phyloP scores from a whole-genome alignment of 2,797 vertebrate species.

The Discoglossus pictus region DNA sequence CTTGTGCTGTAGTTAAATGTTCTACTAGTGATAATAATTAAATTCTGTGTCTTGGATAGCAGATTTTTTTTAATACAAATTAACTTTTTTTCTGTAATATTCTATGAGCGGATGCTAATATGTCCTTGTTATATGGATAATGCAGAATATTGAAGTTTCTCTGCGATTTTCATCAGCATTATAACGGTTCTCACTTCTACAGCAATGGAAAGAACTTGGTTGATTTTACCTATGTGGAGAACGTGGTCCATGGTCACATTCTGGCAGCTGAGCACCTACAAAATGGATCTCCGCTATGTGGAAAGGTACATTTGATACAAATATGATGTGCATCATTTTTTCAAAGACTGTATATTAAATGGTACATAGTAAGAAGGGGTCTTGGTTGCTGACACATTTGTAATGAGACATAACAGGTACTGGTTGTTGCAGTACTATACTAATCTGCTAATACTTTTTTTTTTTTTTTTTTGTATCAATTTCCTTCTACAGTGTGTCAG shows the following conservation, averaged over 20 bases:
- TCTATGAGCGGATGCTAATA: too few species aligned
- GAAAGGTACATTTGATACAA: conserved; percentile 75
- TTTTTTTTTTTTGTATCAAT: too few species aligned
- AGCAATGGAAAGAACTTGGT: conserved; percentile 92
- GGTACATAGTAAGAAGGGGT: conserved; percentile 10
- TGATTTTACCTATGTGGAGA: conserved; percentile 96
- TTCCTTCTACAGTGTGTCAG: too few species aligned
- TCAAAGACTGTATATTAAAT: neutral
- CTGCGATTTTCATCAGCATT: neutral
- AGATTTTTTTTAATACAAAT: neutral
- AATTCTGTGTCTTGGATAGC: neutral
- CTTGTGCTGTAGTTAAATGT: too few species aligned
- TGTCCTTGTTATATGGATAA: too few species aligned
- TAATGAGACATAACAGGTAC: too few species aligned
- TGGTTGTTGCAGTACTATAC: too few species aligned
- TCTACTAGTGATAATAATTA: too few species aligned
- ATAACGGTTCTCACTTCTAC: too few species aligned
- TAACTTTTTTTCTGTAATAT: conserved; percentile 5
- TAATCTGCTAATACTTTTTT: too few species aligned
- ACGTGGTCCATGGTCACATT: conserved; percentile 94
- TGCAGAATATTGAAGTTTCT: too few species aligned
- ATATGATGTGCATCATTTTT: neutral
- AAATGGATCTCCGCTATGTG: conserved; percentile 76
- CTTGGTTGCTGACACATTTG: too few species aligned
- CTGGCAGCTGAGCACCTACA: conserved; percentile 86